Evolutionary conservation across 2,888 invertebrate species (phyloP).

Genomic region (Spodoptera picta): DNA sequence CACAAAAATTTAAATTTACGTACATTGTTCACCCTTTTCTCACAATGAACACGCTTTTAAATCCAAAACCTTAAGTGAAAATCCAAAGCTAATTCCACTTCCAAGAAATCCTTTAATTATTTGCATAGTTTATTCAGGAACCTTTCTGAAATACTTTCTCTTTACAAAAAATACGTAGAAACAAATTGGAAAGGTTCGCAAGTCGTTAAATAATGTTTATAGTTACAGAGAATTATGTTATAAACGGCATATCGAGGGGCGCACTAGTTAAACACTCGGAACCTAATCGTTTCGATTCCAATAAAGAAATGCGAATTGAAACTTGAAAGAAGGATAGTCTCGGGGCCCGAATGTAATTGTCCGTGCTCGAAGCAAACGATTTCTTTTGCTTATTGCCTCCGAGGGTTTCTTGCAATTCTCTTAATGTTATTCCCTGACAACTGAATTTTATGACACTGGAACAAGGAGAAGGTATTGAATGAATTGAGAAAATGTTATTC

Average conservation of each 20-base stretch:
- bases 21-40: conserved; percentile 9
- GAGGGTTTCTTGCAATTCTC: conserved; percentile 78
- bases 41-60: conserved; percentile 26
- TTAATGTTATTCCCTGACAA: conserved; percentile 79
- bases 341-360: conserved; percentile 78
- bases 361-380: conserved; percentile 78
- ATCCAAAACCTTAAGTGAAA: conserved; percentile 22
- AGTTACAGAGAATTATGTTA: conserved; percentile 53
- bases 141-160: conserved; percentile 42
- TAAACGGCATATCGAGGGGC: conserved; percentile 55
- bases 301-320: conserved; percentile 80
- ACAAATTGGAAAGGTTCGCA: conserved; percentile 45
- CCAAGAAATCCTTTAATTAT: conserved; percentile 49
- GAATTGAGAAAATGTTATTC: conserved; percentile 37
- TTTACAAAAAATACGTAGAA: conserved; percentile 38
- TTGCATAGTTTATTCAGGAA: conserved; percentile 48
- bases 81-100: conserved; percentile 29
- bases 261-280: conserved; percentile 65
- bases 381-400: conserved; percentile 81
- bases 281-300: conserved; percentile 73
- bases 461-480: conserved; percentile 54
- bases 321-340: conserved; percentile 79
- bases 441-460: conserved; percentile 75
- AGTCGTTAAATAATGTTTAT: conserved; percentile 50
- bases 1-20: conserved; percentile 1